These are phyloP conservation scores for Drosophila mimetica DNA, from an alignment of 2,888 invertebrate genomes.

Conservation along the genomic window DNA sequence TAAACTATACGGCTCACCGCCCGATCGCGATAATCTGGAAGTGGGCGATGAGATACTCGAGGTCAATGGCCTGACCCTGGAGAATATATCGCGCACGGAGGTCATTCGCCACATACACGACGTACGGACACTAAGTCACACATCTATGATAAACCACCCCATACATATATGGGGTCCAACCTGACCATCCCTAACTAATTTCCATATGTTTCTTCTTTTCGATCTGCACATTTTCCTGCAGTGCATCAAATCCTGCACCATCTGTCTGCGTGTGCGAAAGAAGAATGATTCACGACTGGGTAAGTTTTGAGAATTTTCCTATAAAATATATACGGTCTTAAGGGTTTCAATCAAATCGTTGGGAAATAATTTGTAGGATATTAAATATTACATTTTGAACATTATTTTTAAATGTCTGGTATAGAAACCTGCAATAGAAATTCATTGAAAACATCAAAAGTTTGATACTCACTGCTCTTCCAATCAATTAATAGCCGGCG, in stretches of 20 bases:
- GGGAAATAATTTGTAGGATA: no score
- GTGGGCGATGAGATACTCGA: conserved; percentile 99
- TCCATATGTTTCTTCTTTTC: conserved; percentile 60
- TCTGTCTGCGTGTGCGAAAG: conserved; percentile 96
- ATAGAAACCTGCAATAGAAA: no score
- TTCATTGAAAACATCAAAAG: no score
- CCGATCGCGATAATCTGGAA: conserved; percentile 96
- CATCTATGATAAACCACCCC: no score
- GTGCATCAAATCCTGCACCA: conserved; percentile 98
- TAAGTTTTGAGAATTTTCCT: conserved; percentile 86
- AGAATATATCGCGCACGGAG: conserved; percentile 95
- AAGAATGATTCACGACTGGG: conserved; percentile 94
- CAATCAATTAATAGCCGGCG: neutral
- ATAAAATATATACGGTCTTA: neutral
- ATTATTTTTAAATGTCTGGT: no score
- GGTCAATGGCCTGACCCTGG: conserved; percentile 96
- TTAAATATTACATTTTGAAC: no score
- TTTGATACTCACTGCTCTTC: conserved; percentile 8
- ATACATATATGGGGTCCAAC: neutral
- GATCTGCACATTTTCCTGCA: conserved; percentile 85
- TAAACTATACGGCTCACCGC: conserved; percentile 96
- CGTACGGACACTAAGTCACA: conserved; percentile 86
- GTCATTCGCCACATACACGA: conserved; percentile 97
- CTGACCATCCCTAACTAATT: neutral
- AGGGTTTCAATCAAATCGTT: neutral